Evolutionary conservation across 2,888 invertebrate genomes (phyloP).

Genomic region (Hyppa rectilinea): DNA sequence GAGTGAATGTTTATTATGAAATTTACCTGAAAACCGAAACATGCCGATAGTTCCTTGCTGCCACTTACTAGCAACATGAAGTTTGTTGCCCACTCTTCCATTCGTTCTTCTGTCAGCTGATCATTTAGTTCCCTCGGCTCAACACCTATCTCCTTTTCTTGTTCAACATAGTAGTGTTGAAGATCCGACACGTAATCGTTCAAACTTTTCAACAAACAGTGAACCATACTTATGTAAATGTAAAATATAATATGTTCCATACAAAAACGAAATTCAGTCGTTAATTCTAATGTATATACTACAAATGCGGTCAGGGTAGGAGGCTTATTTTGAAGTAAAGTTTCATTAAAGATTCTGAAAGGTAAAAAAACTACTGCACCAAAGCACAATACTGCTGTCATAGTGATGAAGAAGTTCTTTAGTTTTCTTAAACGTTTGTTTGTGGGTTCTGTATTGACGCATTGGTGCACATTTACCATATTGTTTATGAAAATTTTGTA

Average conservation of each 20-base stretch:
- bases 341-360: neutral
- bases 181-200: constrained; percentile 12
- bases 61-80: constrained; percentile 31
- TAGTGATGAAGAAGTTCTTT: neutral
- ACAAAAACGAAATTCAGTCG: constrained; percentile 20
- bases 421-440: neutral
- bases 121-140: neutral
- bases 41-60: constrained; percentile 24
- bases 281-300: neutral
- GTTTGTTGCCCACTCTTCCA: constrained; percentile 25
- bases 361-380: neutral
- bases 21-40: constrained; percentile 35
- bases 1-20: neutral
- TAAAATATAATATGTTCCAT: constrained; percentile 27
- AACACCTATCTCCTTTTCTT: neutral
- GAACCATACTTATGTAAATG: constrained; percentile 7
- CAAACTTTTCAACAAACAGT: neutral
- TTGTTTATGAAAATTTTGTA: constrained; percentile 1
- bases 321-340: fast-evolving
- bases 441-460: neutral
- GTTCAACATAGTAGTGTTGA: neutral
- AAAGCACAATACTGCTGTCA: neutral
- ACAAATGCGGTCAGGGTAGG: fast-evolving
- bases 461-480: neutral
- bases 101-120: neutral